Evolutionary conservation across 53 echinoderm and acorn worm species (phyloP).

Genomic region (Luidia sarsii): DNA sequence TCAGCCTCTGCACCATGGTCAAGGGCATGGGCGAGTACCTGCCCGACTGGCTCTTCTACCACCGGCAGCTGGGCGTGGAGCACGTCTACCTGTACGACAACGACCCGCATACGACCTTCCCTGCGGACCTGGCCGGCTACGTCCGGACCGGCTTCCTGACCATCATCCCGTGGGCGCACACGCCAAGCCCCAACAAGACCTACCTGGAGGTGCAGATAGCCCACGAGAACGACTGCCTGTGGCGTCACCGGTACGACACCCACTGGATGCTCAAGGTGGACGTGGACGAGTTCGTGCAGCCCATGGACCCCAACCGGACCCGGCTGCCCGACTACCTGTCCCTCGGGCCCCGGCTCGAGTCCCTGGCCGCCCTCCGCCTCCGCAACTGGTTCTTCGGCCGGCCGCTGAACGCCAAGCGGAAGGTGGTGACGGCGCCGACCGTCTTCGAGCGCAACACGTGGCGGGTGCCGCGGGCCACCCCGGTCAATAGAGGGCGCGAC

Average conservation of each 20-base stretch:
- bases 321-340: constrained; percentile 70
- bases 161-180: constrained; percentile 87
- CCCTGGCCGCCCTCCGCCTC: constrained; percentile 72
- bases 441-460: constrained; percentile 85
- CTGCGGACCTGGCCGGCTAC: constrained; percentile 54
- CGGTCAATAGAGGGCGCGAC: constrained; percentile 83
- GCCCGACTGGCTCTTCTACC: constrained; percentile 80
- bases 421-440: constrained; percentile 39
- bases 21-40: constrained; percentile 80
- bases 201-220: constrained; percentile 96
- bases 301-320: constrained; percentile 70
- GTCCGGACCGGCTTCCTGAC: constrained; percentile 75
- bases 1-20: constrained; percentile 90
- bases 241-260: constrained; percentile 82
- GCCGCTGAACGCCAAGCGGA: constrained; percentile 50
- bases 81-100: constrained; percentile 95
- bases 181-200: constrained; percentile 74
- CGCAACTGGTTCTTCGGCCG: constrained; percentile 96
- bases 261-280: constrained; percentile 90
- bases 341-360: constrained; percentile 38
- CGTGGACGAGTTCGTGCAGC: constrained; percentile 95
- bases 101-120: constrained; percentile 61
- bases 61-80: constrained; percentile 82
- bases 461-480: constrained; percentile 69
- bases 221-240: constrained; percentile 91